A percentile compares a stretch with the other conserved stretches of the same genome.
Conservation (phyloP, 2,797 vertebrate genomes). For the Lateolabrax maculatus region DNA sequence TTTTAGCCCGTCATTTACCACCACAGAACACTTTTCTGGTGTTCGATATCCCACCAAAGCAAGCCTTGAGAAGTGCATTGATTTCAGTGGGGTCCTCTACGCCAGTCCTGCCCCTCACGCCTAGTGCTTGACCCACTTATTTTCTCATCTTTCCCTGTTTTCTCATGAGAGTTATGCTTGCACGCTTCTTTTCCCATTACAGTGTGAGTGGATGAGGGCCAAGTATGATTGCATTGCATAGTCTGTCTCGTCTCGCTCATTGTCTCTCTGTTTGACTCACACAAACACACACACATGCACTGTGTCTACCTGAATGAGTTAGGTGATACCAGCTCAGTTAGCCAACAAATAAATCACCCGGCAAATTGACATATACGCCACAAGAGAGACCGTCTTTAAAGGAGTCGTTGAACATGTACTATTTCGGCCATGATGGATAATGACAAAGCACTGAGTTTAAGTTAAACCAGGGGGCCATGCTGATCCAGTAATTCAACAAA, state of each 20-base stretch:
- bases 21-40: conserved; percentile 73
- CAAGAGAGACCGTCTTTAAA: conserved; percentile 81
- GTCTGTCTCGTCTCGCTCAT: conserved; percentile 49
- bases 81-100: conserved; percentile 84
- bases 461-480: conserved; percentile 54
- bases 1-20: conserved; percentile 77
- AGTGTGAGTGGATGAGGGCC: conserved; percentile 81
- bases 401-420: conserved; percentile 71
- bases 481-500: conserved; percentile 46
- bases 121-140: conserved; percentile 89
- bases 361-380: conserved; percentile 86
- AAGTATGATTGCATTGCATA: conserved; percentile 80
- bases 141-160: conserved; percentile 89
- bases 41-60: conserved; percentile 85
- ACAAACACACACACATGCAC: conserved; percentile 18
- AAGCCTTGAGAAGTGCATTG: conserved; percentile 81
- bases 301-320: conserved; percentile 81
- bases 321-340: conserved; percentile 84
- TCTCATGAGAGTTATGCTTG: conserved; percentile 86
- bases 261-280: conserved; percentile 54
- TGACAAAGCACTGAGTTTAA: conserved; percentile 81
- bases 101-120: conserved; percentile 80
- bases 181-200: conserved; percentile 84
- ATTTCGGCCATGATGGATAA: conserved; percentile 78
- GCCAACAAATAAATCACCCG: conserved; percentile 87